A percentile compares a stretch with the other conserved stretches of the same genome.
Conservation (phyloP, 2,797 vertebrate species). For the Clarias pachynema region DNA sequence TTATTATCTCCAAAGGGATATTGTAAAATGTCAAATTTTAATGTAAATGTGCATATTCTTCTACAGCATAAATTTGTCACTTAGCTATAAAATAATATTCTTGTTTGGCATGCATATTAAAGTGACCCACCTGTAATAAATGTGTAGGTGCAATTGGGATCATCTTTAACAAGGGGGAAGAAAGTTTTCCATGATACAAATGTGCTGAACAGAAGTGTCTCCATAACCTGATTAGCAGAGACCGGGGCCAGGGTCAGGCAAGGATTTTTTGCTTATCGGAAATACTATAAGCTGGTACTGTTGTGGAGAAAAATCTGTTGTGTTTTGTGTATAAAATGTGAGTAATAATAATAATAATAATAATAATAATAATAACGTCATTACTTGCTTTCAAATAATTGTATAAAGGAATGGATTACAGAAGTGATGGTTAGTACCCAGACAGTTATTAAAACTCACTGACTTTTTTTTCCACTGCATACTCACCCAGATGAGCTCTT, state of each 20-base stretch:
- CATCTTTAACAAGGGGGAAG: constrained; percentile 78
- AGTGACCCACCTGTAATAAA: constrained; percentile 80
- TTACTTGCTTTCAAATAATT: not conserved
- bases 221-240: constrained; percentile 69
- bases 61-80: not conserved
- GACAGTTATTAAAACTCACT: not conserved
- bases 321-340: not conserved
- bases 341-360: not conserved
- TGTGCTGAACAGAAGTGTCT: constrained; percentile 76
- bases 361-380: not conserved
- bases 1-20: too few species aligned
- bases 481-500: constrained; percentile 80
- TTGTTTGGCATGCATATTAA: not conserved
- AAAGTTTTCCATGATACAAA: constrained; percentile 83
- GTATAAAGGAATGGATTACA: not conserved
- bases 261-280: not conserved
- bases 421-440: not conserved
- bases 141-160: constrained; percentile 78
- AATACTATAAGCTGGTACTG: not conserved
- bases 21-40: too few species aligned
- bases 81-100: not conserved
- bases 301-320: not conserved
- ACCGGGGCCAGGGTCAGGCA: not conserved
- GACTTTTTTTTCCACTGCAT: not conserved
- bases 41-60: not conserved